phyloP scores from a whole-genome alignment of 2,888 invertebrate species.

The Melieria picta region DNA sequence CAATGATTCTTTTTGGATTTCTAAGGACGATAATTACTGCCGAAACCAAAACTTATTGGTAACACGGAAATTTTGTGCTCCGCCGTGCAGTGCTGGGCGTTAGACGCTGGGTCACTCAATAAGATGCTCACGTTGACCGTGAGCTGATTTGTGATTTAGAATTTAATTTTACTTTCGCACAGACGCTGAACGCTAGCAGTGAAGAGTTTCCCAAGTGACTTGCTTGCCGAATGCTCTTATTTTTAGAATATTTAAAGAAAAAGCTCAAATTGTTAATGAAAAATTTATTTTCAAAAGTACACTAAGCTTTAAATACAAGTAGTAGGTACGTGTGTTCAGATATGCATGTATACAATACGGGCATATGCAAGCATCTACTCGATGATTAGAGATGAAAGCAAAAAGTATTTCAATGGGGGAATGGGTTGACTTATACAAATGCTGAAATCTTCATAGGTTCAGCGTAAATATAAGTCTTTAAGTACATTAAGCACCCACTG shows the following conservation, averaged over 20 bases:
- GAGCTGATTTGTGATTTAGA: constrained; percentile 54
- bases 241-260: constrained; percentile 51
- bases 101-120: neutral
- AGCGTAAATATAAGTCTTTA: too few species aligned
- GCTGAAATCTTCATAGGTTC: too few species aligned
- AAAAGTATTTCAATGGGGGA: too few species aligned
- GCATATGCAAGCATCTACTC: too few species aligned
- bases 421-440: too few species aligned
- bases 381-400: too few species aligned
- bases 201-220: constrained; percentile 5
- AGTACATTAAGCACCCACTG: too few species aligned
- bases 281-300: constrained; percentile 45
- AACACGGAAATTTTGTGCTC: too few species aligned
- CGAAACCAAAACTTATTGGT: too few species aligned
- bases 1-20: too few species aligned
- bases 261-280: constrained; percentile 55
- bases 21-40: too few species aligned
- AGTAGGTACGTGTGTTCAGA: constrained; percentile 7
- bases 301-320: constrained; percentile 48
- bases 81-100: neutral
- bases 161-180: constrained; percentile 46
- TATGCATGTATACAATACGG: neutral
- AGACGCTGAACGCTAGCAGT: neutral
- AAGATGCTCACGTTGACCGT: constrained; percentile 55
- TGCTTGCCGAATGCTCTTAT: constrained; percentile 48